phyloP scores from a whole-genome alignment of 2,888 invertebrate genomes.

The Eucera pruinosa region DNA sequence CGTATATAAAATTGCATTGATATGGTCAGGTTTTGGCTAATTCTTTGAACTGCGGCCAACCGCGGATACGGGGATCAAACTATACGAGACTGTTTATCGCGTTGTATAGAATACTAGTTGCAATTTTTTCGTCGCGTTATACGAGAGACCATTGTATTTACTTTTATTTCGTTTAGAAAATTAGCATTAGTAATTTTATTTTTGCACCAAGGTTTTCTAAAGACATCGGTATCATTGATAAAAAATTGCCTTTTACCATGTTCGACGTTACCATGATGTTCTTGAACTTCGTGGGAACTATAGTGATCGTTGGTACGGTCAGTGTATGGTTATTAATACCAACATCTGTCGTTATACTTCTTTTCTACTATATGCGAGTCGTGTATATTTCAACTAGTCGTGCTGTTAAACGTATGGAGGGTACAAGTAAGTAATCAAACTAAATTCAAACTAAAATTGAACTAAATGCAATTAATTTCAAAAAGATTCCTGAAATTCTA shows the following conservation, averaged over 20 bases:
- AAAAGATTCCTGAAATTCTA: not conserved
- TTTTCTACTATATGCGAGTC: slow-evolving; percentile 88
- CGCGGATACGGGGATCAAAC: too few relatives aligned
- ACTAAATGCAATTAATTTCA: not conserved
- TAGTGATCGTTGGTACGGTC: slow-evolving; percentile 89
- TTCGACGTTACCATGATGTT: slow-evolving; percentile 90
- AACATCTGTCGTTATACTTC: slow-evolving; percentile 87
- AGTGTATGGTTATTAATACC: slow-evolving; percentile 91
- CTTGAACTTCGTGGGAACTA: slow-evolving; percentile 60
- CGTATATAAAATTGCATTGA: too few relatives aligned
- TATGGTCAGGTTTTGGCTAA: too few relatives aligned
- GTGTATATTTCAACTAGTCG: slow-evolving; percentile 92
- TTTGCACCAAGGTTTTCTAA: slow-evolving; percentile 89
- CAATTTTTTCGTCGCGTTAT: too few relatives aligned
- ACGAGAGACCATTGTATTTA: too few relatives aligned
- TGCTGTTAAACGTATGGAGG: slow-evolving; percentile 92
- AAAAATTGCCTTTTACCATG: slow-evolving; percentile 87
- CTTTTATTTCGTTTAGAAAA: not conserved
- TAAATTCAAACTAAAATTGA: too few relatives aligned
- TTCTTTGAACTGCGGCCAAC: too few relatives aligned
- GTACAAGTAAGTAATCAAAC: slow-evolving; percentile 89
- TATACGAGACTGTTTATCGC: too few relatives aligned
- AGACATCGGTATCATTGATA: slow-evolving; percentile 91
- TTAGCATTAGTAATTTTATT: not conserved
- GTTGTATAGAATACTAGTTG: too few relatives aligned